A percentile compares a stretch with the other conserved stretches of the same genome.
phyloP scores from a whole-genome alignment of 2,888 invertebrate genomes.

The Brachypterus glaber region DNA sequence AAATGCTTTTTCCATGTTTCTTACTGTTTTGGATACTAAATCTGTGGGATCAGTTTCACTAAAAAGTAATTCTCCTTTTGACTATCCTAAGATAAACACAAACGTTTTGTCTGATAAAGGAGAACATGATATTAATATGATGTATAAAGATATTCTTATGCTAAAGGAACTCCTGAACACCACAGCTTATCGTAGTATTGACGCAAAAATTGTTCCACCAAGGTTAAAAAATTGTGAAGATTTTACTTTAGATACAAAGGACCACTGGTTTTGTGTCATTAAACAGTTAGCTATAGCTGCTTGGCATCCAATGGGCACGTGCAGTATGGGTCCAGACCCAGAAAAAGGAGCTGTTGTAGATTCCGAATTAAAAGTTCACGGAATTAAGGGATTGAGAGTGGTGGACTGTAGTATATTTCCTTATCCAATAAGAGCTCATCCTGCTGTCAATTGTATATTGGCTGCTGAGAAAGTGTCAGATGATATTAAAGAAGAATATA shows the following conservation, averaged over 20 bases:
- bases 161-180: slow-evolving; percentile 40
- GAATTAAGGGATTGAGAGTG: slow-evolving; percentile 46
- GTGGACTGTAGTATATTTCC: too few relatives aligned
- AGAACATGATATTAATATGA: slow-evolving; percentile 43
- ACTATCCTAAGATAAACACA: slow-evolving; percentile 55
- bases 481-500: too few relatives aligned
- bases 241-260: slow-evolving; percentile 45
- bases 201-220: slow-evolving; percentile 33
- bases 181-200: slow-evolving; percentile 43
- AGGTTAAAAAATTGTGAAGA: slow-evolving; percentile 37
- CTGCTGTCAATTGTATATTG: too few relatives aligned
- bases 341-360: slow-evolving; percentile 43
- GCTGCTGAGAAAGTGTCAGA: too few relatives aligned
- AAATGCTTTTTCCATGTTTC: neutral
- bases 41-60: neutral
- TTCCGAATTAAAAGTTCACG: slow-evolving; percentile 41
- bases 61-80: slow-evolving; percentile 18
- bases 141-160: slow-evolving; percentile 44
- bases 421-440: too few relatives aligned
- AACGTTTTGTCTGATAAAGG: slow-evolving; percentile 55
- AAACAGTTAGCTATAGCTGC: slow-evolving; percentile 43
- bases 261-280: slow-evolving; percentile 35
- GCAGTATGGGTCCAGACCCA: slow-evolving; percentile 41
- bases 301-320: slow-evolving; percentile 54
- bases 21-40: neutral